phyloP scores from a whole-genome alignment of 1,140 invertebrate species.

The Pachyrhynchus sulphureomaculatus region DNA sequence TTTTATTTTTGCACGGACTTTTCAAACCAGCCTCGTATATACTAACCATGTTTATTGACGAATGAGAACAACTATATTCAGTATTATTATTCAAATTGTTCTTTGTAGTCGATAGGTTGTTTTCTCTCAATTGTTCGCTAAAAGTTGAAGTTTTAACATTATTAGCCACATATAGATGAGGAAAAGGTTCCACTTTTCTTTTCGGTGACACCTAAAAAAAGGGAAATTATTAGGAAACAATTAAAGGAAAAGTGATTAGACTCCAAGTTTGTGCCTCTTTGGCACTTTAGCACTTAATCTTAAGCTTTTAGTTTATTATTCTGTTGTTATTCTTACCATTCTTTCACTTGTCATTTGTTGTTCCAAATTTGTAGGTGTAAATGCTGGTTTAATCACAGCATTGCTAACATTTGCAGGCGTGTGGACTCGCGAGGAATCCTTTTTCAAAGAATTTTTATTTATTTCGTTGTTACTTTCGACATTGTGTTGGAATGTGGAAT shows the following conservation, averaged over 20 bases:
- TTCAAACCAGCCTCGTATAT: too few relatives aligned
- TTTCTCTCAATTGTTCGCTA: conserved; percentile 51
- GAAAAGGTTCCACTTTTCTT: conserved; percentile 48
- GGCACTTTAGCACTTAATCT: too few relatives aligned
- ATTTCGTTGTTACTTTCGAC: conserved; percentile 22
- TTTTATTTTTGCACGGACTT: too few relatives aligned
- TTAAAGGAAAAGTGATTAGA: too few relatives aligned
- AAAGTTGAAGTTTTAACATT: conserved; percentile 52
- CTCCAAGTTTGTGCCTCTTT: too few relatives aligned
- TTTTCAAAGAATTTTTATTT: conserved; percentile 20
- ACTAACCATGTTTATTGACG: conserved; percentile 55
- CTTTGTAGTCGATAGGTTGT: conserved; percentile 47
- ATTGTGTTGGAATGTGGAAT: conserved; percentile 36
- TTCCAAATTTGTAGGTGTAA: conserved; percentile 23
- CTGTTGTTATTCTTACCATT: conserved; percentile 30
- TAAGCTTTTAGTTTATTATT: too few relatives aligned
- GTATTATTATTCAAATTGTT: conserved; percentile 47
- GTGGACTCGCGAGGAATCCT: conserved; percentile 40
- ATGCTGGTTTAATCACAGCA: conserved; percentile 18
- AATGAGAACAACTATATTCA: conserved; percentile 47
- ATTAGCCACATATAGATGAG: conserved; percentile 48
- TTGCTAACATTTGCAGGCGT: conserved; percentile 45
- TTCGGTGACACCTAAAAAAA: conserved; percentile 40
- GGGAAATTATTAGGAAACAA: too few relatives aligned
- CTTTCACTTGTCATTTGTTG: conserved; percentile 39